These are phyloP conservation scores for Desoria tigrina DNA, from an alignment of 2,888 invertebrate genomes.

Conservation along the genomic window DNA sequence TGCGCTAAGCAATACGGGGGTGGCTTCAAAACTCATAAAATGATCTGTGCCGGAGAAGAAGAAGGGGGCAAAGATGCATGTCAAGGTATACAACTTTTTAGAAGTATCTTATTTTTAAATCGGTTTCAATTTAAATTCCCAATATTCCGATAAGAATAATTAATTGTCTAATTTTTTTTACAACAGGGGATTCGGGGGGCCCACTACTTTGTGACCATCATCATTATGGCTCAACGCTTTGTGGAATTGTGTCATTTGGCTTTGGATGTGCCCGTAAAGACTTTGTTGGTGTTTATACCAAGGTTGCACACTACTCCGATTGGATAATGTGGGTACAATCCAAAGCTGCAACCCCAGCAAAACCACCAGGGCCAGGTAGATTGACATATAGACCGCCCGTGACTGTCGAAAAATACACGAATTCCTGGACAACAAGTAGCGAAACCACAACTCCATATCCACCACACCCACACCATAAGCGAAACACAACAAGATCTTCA, in stretches of 20 bases:
- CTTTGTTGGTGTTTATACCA: conserved; percentile 32
- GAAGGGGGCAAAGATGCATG: conserved; percentile 30
- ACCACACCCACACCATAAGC: neutral
- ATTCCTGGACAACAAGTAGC: neutral
- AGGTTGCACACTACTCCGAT: conserved; percentile 29
- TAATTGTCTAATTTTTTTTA: neutral
- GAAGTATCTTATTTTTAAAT: neutral
- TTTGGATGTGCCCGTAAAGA: conserved; percentile 31
- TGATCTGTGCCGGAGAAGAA: conserved; percentile 32
- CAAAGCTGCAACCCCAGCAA: conserved; percentile 12
- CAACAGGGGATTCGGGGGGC: conserved; percentile 23
- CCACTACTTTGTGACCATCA: conserved; percentile 30
- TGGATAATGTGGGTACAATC: conserved; percentile 25
- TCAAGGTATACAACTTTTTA: conserved; percentile 1
- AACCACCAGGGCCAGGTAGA: no score
- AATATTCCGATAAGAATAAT: no score
- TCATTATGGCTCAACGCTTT: conserved; percentile 28
- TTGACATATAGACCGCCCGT: neutral
- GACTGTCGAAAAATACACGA: no score
- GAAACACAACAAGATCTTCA: no score
- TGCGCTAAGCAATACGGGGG: conserved; percentile 26
- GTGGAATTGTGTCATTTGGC: conserved; percentile 32
- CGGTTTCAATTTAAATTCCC: no score
- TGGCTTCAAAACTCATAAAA: conserved; percentile 26
- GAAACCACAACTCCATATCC: neutral